phyloP scores from a whole-genome alignment of 2,113 vertebrate species.

The Eretmochelys imbricata region DNA sequence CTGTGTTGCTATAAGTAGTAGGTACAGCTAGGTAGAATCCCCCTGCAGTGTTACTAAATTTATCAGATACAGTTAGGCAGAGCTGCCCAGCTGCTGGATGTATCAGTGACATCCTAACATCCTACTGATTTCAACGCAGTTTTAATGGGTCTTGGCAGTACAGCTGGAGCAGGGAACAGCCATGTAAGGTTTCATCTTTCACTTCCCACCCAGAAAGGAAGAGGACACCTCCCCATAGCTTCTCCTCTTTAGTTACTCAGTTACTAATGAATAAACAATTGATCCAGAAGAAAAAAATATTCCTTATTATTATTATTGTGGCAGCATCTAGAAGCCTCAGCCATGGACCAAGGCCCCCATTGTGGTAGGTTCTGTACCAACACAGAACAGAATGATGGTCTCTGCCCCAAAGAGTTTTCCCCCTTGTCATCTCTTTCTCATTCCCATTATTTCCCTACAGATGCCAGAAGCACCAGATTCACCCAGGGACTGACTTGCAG shows the following conservation, averaged over 20 bases:
- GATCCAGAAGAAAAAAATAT: neutral
- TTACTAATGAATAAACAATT: neutral
- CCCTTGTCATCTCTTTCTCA: neutral
- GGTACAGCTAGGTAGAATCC: neutral
- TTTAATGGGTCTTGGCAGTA: rapidly evolving
- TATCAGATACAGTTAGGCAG: neutral
- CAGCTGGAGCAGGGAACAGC: rapidly evolving
- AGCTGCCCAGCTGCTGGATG: neutral
- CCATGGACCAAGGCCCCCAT: neutral
- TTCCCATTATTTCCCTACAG: neutral
- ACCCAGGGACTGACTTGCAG: neutral
- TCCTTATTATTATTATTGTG: neutral
- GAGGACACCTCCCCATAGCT: neutral
- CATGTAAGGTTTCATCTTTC: neutral
- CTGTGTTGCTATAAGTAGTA: neutral
- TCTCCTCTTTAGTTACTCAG: neutral
- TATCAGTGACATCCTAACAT: neutral
- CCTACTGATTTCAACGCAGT: neutral
- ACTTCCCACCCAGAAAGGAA: neutral
- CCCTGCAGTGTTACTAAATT: neutral
- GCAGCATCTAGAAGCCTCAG: neutral
- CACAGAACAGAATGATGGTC: neutral
- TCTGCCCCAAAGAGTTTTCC: neutral
- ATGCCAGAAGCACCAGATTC: neutral
- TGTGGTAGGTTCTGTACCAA: neutral